Evolutionary conservation across 2,888 invertebrate genomes (phyloP).

Genomic region (Metacarcinus magister): DNA sequence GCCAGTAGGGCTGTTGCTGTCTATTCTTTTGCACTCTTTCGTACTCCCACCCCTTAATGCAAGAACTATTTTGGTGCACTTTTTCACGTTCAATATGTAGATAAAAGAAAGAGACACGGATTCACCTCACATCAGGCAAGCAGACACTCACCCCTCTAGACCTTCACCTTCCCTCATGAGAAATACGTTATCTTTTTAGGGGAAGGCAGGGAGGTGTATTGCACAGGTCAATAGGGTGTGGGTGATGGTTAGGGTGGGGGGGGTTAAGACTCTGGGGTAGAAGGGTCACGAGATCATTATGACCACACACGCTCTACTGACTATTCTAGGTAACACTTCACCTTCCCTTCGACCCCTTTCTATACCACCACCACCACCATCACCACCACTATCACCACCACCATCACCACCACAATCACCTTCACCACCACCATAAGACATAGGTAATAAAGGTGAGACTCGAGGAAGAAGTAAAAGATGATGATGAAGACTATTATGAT

Average conservation of each 20-base stretch:
- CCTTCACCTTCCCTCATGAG: not conserved
- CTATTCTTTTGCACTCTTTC: too few relatives aligned
- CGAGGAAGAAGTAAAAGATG: too few relatives aligned
- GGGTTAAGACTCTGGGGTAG: not conserved
- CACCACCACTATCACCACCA: not conserved
- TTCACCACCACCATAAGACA: not conserved
- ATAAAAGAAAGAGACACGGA: not conserved
- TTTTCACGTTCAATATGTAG: not conserved
- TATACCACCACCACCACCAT: not conserved
- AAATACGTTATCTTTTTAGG: not conserved
- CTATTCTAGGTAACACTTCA: constrained; percentile 37
- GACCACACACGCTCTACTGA: constrained; percentile 18
- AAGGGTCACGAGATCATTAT: constrained; percentile 49
- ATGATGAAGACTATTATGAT: too few relatives aligned
- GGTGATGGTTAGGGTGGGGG: not conserved
- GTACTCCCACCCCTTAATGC: not conserved
- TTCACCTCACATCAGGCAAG: not conserved
- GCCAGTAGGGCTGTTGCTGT: too few relatives aligned
- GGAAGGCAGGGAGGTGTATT: not conserved
- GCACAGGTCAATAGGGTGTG: not conserved
- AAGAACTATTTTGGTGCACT: not conserved
- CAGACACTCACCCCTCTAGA: not conserved
- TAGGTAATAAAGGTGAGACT: not conserved
- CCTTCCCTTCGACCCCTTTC: not conserved
- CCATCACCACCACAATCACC: not conserved